phyloP scores from a whole-genome alignment of 2,113 vertebrate species.

The Hippocampus comes region DNA sequence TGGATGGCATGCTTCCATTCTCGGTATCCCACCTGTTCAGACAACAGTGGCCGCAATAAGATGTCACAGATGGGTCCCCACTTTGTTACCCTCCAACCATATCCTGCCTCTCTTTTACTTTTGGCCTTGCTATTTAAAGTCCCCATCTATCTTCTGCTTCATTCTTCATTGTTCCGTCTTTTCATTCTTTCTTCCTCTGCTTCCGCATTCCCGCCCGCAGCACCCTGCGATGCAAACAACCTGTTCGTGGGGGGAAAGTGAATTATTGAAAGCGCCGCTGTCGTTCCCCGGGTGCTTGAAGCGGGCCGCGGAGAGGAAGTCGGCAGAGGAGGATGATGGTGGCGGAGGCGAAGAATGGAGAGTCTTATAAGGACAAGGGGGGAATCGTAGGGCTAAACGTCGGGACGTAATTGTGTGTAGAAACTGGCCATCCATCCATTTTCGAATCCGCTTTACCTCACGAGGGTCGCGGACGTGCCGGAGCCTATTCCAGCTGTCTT shows the following conservation, averaged over 20 bases:
- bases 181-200: slow-evolving; percentile 60
- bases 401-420: slow-evolving; percentile 2
- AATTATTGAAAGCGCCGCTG: slow-evolving; percentile 65
- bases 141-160: slow-evolving; percentile 55
- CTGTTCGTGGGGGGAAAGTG: slow-evolving; percentile 62
- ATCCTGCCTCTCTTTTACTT: slow-evolving; percentile 24
- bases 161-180: slow-evolving; percentile 60
- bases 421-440: background rate
- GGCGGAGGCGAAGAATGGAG: slow-evolving; percentile 42
- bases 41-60: background rate
- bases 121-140: slow-evolving; percentile 49
- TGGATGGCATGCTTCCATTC: background rate
- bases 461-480: too few relatives aligned
- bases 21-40: slow-evolving; percentile 13
- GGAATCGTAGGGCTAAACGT: slow-evolving; percentile 14
- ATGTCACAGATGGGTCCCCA: background rate
- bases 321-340: slow-evolving; percentile 34
- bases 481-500: background rate
- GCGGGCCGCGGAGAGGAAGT: slow-evolving; percentile 55
- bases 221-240: slow-evolving; percentile 69
- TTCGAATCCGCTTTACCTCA: too few relatives aligned
- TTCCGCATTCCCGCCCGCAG: slow-evolving; percentile 62
- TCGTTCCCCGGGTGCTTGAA: slow-evolving; percentile 54
- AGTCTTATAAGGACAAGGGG: slow-evolving; percentile 38
- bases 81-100: background rate